phyloP scores from a whole-genome alignment of 1,140 invertebrate genomes.

The Cotesia chilonis region DNA sequence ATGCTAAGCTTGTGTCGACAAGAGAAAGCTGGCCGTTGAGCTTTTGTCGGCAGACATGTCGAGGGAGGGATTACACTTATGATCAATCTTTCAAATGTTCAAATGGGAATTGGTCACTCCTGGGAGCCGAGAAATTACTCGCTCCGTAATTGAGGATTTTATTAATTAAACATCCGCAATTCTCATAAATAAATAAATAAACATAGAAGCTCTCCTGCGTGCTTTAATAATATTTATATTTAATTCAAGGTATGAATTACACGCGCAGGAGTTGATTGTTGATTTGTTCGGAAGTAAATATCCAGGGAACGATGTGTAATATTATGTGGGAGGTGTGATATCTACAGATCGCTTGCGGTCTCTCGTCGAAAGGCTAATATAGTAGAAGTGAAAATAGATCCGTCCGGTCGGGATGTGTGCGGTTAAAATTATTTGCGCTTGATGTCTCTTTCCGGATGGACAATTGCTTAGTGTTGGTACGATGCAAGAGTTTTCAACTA shows the following conservation, averaged over 20 bases:
- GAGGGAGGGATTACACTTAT: slow-evolving; percentile 12
- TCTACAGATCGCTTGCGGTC: slow-evolving; percentile 30
- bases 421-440: slow-evolving; percentile 36
- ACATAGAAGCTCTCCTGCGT: too few species aligned
- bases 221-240: too few species aligned
- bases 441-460: slow-evolving; percentile 34
- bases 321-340: slow-evolving; percentile 23
- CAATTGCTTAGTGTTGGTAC: neutral
- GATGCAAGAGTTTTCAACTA: neutral
- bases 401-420: slow-evolving; percentile 32
- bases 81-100: slow-evolving; percentile 35
- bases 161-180: slow-evolving; percentile 30
- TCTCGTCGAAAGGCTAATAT: slow-evolving; percentile 24
- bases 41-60: too few species aligned
- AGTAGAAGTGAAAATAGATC: slow-evolving; percentile 35
- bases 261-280: neutral
- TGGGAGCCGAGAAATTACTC: slow-evolving; percentile 12
- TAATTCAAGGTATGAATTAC: too few species aligned
- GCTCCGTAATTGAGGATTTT: slow-evolving; percentile 21
- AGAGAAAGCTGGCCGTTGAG: too few species aligned
- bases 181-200: neutral
- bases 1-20: too few species aligned
- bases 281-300: neutral
- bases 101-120: slow-evolving; percentile 25
- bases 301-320: slow-evolving; percentile 4